Conservation (phyloP, 2,113 vertebrate genomes). For the human (Homo sapiens) region GRCh38 chr1:3174501-3175000, state of each 20-base stretch:
- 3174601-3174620: background rate
- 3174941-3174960: slow-evolving; percentile 89
- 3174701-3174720: background rate
- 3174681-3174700: accelerated
- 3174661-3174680: background rate
- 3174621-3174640: background rate
- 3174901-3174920: slow-evolving; percentile 90
- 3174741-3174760: background rate
- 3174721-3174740: background rate
- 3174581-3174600: background rate
- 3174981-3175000: slow-evolving; percentile 68
- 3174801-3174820: slow-evolving; percentile 40
- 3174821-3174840: slow-evolving; percentile 40
- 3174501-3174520: accelerated
- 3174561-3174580: accelerated
- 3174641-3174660: accelerated
- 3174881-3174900: slow-evolving; percentile 97
- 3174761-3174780: background rate
- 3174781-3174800: background rate
- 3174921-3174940: slow-evolving; percentile 92
- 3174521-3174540: accelerated
- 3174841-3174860: slow-evolving; percentile 87
- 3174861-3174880: slow-evolving; percentile 89
- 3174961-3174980: slow-evolving; percentile 76
- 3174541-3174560: background rate